Evolutionary conservation across 2,888 invertebrate genomes (phyloP).

Genomic region (Lottia scabra): DNA sequence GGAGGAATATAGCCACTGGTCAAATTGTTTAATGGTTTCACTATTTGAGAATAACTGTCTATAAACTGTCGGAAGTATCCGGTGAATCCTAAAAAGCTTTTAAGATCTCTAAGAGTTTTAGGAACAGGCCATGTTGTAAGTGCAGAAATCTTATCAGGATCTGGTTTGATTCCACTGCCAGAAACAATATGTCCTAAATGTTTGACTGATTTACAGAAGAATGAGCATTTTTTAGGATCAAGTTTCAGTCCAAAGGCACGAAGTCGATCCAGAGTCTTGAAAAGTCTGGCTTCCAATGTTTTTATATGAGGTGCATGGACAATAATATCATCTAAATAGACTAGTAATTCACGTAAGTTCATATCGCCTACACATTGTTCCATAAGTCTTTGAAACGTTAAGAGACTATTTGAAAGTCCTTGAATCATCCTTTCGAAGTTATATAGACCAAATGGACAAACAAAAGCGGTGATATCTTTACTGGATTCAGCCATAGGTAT

Average conservation of each 20-base stretch:
- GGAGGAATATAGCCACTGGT: neutral
- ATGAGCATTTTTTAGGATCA: conserved; percentile 14
- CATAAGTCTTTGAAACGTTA: conserved; percentile 13
- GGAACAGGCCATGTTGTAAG: neutral
- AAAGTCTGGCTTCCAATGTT: conserved; percentile 4
- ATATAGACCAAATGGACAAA: conserved; percentile 5
- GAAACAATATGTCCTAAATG: conserved; percentile 10
- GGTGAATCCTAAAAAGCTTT: neutral
- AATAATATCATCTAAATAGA: conserved; percentile 13
- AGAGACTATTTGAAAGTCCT: conserved; percentile 10
- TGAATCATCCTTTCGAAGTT: conserved; percentile 8
- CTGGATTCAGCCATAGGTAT: conserved; percentile 10
- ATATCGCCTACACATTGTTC: conserved; percentile 18
- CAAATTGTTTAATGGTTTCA: neutral
- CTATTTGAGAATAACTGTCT: conserved; percentile 4
- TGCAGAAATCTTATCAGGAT: conserved; percentile 4
- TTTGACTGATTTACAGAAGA: neutral
- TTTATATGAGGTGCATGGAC: conserved; percentile 8
- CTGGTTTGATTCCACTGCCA: neutral
- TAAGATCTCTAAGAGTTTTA: neutral
- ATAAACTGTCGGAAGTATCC: conserved; percentile 4
- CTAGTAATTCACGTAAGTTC: conserved; percentile 14
- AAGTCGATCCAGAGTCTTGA: neutral
- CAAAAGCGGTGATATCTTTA: conserved; percentile 12
- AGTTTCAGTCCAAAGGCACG: conserved; percentile 9